A percentile compares a stretch with the other conserved stretches of the same genome.
Evolutionary conservation across 2,888 invertebrate species (phyloP).

Genomic region (Melanargia galathea): DNA sequence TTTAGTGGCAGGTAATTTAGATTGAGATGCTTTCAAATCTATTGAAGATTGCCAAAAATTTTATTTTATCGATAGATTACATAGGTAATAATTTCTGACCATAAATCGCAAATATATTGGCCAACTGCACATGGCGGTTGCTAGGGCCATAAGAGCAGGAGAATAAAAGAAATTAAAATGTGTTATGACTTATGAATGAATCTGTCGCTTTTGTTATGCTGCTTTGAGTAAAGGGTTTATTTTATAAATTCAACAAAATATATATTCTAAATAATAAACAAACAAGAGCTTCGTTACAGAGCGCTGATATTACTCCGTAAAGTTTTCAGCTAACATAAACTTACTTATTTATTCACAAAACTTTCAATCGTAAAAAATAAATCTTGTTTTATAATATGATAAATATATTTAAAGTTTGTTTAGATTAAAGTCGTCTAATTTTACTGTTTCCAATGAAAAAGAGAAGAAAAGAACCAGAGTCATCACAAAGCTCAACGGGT

Average conservation of each 20-base stretch:
- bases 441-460: not conserved
- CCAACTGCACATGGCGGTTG: too few species aligned
- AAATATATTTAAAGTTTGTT: not conserved
- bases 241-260: too few species aligned
- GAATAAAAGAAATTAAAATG: too few species aligned
- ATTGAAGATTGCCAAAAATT: not conserved
- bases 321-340: not conserved
- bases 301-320: not conserved
- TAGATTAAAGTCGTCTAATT: not conserved
- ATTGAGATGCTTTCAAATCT: not conserved
- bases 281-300: too few species aligned
- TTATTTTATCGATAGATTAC: slow-evolving; percentile 1
- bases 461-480: too few species aligned
- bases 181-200: too few species aligned
- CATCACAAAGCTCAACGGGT: too few species aligned
- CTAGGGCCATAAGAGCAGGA: too few species aligned
- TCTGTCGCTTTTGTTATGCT: too few species aligned
- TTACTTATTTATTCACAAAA: not conserved
- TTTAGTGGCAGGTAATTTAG: not conserved
- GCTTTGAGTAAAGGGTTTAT: too few species aligned
- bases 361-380: not conserved
- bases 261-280: too few species aligned
- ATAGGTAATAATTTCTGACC: not conserved
- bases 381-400: not conserved
- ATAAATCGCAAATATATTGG: not conserved